phyloP scores from a whole-genome alignment of 1,140 invertebrate genomes.

The Rhopalosiphum maidis region DNA sequence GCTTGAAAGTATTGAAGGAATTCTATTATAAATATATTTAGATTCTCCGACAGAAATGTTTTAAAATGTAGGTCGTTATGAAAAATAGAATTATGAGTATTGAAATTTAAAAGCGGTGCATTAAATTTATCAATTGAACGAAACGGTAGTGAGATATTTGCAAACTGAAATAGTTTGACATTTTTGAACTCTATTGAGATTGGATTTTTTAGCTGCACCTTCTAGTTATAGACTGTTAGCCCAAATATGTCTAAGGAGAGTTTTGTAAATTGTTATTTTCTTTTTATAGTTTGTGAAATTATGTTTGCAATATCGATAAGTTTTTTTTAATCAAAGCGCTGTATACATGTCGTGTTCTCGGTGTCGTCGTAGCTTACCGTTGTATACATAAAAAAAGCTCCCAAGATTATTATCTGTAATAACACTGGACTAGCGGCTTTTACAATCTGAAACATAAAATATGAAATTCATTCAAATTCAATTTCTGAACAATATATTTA shows the following conservation, averaged over 20 bases:
- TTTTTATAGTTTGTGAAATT: background rate
- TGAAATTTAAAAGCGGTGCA: background rate
- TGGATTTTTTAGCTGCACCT: background rate
- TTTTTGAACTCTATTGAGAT: background rate
- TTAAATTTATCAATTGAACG: background rate
- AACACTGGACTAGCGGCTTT: conserved; percentile 91
- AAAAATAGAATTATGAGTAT: background rate
- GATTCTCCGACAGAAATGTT: no score
- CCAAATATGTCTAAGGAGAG: background rate
- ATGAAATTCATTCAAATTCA: background rate
- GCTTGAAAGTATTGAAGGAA: no score
- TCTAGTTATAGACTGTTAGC: background rate
- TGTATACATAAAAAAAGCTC: conserved; percentile 92
- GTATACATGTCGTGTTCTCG: background rate
- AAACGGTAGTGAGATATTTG: background rate
- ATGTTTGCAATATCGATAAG: background rate
- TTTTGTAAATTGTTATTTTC: background rate
- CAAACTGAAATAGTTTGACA: background rate
- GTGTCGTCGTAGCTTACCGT: conserved; percentile 72
- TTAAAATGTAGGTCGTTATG: no score
- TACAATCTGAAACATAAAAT: conserved; percentile 74
- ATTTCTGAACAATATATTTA: background rate
- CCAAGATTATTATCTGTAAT: conserved; percentile 86
- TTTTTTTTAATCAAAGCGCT: conserved; percentile 4
- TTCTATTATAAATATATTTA: no score